phyloP scores from a whole-genome alignment of 2,797 vertebrate genomes.

The Capromys pilorides region DNA sequence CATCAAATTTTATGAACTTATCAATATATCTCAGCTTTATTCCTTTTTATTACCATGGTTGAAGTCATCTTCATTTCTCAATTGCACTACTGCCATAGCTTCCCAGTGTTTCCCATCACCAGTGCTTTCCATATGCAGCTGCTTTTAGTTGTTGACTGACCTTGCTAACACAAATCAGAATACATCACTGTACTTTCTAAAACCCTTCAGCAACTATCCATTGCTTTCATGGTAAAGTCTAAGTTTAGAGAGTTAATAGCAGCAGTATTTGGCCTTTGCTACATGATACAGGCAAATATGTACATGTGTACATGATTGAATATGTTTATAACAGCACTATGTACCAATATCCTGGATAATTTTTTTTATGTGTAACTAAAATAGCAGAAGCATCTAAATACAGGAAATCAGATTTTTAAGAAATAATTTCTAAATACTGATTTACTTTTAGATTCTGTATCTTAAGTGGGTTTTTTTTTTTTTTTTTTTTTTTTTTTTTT shows the following conservation, averaged over 20 bases:
- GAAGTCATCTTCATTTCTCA: neutral
- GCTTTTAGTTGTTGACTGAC: neutral
- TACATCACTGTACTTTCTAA: neutral
- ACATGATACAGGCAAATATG: neutral
- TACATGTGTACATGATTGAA: conserved; percentile 1
- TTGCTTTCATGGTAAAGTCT: conserved; percentile 39
- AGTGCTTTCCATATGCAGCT: neutral
- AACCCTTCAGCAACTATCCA: neutral
- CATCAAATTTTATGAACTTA: conserved; percentile 46
- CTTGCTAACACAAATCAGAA: conserved; percentile 36
- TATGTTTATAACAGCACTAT: conserved; percentile 30
- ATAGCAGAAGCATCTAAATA: conserved; percentile 25
- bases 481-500: too few relatives aligned
- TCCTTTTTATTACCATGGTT: conserved; percentile 42
- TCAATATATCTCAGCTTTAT: conserved; percentile 16
- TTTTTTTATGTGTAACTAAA: conserved; percentile 53
- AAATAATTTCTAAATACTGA: conserved; percentile 37
- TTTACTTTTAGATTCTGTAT: conserved; percentile 30
- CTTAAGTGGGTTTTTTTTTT: too few relatives aligned
- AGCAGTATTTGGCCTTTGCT: conserved; percentile 6
- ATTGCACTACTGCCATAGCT: neutral
- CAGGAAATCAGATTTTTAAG: conserved; percentile 33
- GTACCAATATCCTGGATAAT: conserved; percentile 27
- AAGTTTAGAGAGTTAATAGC: conserved; percentile 29
- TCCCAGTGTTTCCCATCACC: neutral